These are phyloP conservation scores for Pomatorhinus ruficollis DNA, from an alignment of 2,113 vertebrate species.

Conservation along the genomic window DNA sequence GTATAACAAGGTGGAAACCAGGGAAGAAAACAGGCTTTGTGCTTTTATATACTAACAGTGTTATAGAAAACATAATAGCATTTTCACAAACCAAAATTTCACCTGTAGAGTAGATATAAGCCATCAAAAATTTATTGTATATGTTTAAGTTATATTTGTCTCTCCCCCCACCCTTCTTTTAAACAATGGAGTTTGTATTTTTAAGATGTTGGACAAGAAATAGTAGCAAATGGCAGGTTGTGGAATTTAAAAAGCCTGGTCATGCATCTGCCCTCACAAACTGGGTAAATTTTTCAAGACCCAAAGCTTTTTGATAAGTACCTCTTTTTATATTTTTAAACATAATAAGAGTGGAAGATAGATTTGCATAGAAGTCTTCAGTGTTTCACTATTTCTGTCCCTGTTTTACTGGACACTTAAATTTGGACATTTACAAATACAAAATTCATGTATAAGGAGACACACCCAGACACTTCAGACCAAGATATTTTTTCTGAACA, in stretches of 20 bases:
- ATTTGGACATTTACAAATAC: background rate
- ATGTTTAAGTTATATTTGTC: background rate
- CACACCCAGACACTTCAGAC: background rate
- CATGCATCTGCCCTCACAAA: background rate
- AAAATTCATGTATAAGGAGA: background rate
- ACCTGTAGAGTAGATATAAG: background rate
- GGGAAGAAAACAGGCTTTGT: background rate
- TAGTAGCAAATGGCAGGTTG: background rate
- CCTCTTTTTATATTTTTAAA: background rate
- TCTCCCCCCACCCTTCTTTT: accelerated
- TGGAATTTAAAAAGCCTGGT: background rate
- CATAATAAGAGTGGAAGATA: background rate
- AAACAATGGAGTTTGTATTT: background rate
- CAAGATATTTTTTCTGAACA: background rate
- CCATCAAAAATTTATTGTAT: background rate
- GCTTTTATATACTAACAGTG: background rate
- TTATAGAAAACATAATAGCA: background rate
- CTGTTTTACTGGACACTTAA: background rate
- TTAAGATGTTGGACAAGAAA: background rate
- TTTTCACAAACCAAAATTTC: background rate
- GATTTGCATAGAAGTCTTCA: background rate
- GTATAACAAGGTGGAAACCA: background rate
- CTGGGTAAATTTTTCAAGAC: background rate
- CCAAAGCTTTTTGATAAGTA: background rate
- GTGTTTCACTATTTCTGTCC: background rate